Percentiles rank a stretch among this genome's conserved stretches.
Evolutionary conservation across 2,888 invertebrate genomes (phyloP).

Genomic region (Epistrophe grossulariae): DNA sequence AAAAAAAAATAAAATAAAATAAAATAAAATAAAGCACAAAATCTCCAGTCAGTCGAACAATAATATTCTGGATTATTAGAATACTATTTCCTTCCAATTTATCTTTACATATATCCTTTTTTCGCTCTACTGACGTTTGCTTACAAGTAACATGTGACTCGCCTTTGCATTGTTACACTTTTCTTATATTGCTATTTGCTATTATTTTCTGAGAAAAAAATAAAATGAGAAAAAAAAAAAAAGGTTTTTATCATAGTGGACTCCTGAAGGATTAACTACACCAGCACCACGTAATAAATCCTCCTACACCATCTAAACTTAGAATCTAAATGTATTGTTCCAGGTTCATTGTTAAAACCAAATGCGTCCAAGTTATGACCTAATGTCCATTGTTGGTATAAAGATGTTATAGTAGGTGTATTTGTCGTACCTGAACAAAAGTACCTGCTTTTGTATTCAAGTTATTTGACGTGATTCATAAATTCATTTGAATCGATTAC

Average conservation of each 20-base stretch:
- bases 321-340: slow-evolving; percentile 2
- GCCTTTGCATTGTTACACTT: not conserved
- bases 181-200: not conserved
- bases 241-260: slow-evolving; percentile 22
- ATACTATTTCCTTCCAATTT: slow-evolving; percentile 10
- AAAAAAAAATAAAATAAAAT: too few species aligned
- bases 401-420: not conserved
- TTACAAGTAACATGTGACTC: slow-evolving; percentile 35
- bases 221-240: not conserved
- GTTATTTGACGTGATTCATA: slow-evolving; percentile 49
- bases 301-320: not conserved
- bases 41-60: not conserved
- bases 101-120: slow-evolving; percentile 6
- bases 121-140: slow-evolving; percentile 23
- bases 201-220: not conserved
- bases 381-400: slow-evolving; percentile 37
- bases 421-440: slow-evolving; percentile 39
- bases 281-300: slow-evolving; percentile 39
- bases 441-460: slow-evolving; percentile 34
- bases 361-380: slow-evolving; percentile 21
- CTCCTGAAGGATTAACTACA: slow-evolving; percentile 18
- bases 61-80: slow-evolving; percentile 16
- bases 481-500: slow-evolving; percentile 55
- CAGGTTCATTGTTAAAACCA: not conserved
- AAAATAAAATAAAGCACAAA: not conserved